phyloP scores from a whole-genome alignment of 2,797 vertebrate genomes.

The Phoeniculus purpureus region DNA sequence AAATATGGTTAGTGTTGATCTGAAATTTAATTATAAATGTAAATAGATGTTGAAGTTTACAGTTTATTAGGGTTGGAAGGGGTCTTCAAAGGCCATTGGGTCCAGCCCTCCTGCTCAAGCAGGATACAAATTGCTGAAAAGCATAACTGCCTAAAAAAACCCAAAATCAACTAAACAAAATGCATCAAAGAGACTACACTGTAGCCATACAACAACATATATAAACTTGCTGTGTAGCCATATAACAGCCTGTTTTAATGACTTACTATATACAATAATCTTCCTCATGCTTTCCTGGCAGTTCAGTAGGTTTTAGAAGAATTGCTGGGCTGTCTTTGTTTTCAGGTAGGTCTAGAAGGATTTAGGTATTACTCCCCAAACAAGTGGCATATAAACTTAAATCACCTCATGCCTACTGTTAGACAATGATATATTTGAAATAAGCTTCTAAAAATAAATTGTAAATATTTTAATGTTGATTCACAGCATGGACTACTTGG shows the following conservation, averaged over 20 bases:
- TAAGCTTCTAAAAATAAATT: neutral
- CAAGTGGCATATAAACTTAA: neutral
- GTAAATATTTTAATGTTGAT: neutral
- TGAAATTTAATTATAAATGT: neutral
- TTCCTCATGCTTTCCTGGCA: neutral
- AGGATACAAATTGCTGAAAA: too few relatives aligned
- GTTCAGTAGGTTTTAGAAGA: neutral
- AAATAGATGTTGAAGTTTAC: neutral
- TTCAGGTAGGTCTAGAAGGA: neutral
- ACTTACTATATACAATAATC: neutral
- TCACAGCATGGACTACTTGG: neutral
- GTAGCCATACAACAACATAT: neutral
- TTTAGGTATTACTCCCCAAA: neutral
- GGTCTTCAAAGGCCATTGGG: too few relatives aligned
- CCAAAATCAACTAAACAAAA: too few relatives aligned
- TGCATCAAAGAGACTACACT: neutral
- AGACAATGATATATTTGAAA: neutral
- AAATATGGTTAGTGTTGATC: neutral
- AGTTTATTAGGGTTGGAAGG: too few relatives aligned
- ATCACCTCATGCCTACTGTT: neutral
- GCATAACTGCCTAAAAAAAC: too few relatives aligned
- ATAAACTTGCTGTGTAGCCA: neutral
- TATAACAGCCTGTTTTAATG: neutral
- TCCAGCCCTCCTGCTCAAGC: too few relatives aligned
- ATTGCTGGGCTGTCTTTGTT: neutral